phyloP scores from a whole-genome alignment of 2,888 invertebrate species.

The Heteromurus nitidus region DNA sequence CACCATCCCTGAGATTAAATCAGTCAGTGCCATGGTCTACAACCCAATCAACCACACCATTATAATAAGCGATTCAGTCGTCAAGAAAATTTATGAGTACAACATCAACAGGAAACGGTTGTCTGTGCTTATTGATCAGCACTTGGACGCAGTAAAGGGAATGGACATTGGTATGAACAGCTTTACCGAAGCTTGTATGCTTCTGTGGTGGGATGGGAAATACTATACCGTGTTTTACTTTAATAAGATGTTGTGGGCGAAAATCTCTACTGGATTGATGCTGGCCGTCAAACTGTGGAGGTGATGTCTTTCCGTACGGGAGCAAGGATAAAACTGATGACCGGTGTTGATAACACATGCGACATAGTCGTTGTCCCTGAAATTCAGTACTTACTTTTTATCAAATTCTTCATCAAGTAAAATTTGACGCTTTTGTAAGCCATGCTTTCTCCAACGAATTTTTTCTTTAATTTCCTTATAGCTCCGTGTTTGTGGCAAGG shows the following conservation, averaged over 20 bases:
- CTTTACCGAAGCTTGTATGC: too few relatives aligned
- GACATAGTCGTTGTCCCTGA: constrained; percentile 83
- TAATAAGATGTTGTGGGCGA: constrained; percentile 82
- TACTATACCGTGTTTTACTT: background rate
- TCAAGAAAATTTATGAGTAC: constrained; percentile 77
- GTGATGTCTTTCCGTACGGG: constrained; percentile 80
- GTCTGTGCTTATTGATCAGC: constrained; percentile 75
- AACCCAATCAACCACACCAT: constrained; percentile 78
- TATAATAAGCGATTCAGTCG: constrained; percentile 78
- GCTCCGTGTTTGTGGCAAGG: constrained; percentile 81
- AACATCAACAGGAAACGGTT: constrained; percentile 74
- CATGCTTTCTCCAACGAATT: background rate
- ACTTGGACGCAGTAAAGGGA: constrained; percentile 78
- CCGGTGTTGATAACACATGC: constrained; percentile 79
- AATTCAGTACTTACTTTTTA: constrained; percentile 79
- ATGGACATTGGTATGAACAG: constrained; percentile 80
- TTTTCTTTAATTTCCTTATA: constrained; percentile 74
- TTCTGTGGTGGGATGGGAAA: background rate
- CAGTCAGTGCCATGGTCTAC: constrained; percentile 83
- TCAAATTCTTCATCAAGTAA: background rate
- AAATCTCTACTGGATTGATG: constrained; percentile 85
- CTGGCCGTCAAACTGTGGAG: constrained; percentile 81
- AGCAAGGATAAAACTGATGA: constrained; percentile 80
- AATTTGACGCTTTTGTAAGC: background rate
- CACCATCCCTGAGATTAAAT: constrained; percentile 72